Base-by-base conservation (phyloP, 2,797 vertebrate genomes). In the Taenioides sp. region DNA sequence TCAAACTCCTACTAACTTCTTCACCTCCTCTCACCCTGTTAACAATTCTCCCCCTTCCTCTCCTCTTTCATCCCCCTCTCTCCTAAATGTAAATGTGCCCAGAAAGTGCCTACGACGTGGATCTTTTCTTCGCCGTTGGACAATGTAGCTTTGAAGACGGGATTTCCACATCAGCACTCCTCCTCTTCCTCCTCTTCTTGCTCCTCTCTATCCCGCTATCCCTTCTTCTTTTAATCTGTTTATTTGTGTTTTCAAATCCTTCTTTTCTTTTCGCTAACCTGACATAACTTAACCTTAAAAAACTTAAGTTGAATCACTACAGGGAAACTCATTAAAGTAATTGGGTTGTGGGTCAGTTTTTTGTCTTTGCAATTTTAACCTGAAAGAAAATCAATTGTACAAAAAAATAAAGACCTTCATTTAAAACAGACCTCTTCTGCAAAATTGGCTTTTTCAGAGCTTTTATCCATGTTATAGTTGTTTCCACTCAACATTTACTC, bases 181-280 rank as follows among this genome's bases (percentile, higher is more conserved):
- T 65, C 22, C 43, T 47, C 1, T 9, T 37, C 34, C 34, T 10
- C 9, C 34, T 37, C 54, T 72, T 75, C 76, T 74, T 31, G 1
- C 25, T 7, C 27, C 49, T 65, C 23, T 80, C 70, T n/a, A 0
- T 7, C 12, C 20, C 28, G 0, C 70, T 22, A 2, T 10, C 20
- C 20, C 27, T 3, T 69, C 76, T 75, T 67, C 72, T 79, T 84
- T 86, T 87, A 80, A 86, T 89, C 87, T 77, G 34, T 79, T 82
- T 80, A 66, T 82, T 43, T 81, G 61, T 82, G 59, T 72, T 64
- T 74, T 61, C 70, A 20, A 81, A 87, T 84, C 82, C 82, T 70
- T 83, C 75, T 79, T 86, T 75, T 10, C 9, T 37, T 37, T 37
- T 86, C 63, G 80, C 88, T 87, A 87, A 87, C 87, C 87, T 80